phyloP scores from a whole-genome alignment of 1,140 invertebrate genomes.

The Zaprionus africanus region DNA sequence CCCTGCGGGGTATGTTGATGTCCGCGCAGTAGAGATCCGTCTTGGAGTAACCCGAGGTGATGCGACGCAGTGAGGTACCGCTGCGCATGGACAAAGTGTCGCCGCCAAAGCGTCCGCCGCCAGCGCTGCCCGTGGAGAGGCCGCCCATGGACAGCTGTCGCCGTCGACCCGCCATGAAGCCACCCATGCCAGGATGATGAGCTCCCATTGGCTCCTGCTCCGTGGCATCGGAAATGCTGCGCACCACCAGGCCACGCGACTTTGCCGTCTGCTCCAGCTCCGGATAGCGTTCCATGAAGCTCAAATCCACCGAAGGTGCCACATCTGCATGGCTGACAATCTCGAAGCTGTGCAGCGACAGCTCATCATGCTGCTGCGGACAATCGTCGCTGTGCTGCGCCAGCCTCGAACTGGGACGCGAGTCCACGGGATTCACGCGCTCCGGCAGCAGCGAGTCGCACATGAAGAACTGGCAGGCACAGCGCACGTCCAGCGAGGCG shows the following conservation, averaged over 20 bases:
- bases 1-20: slow-evolving; percentile 71
- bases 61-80: slow-evolving; percentile 72
- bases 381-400: slow-evolving; percentile 80
- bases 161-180: slow-evolving; percentile 49
- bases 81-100: slow-evolving; percentile 77
- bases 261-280: slow-evolving; percentile 77
- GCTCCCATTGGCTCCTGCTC: slow-evolving; percentile 51
- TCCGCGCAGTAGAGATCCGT: slow-evolving; percentile 76
- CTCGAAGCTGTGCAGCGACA: slow-evolving; percentile 70
- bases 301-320: slow-evolving; percentile 71
- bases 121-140: slow-evolving; percentile 68
- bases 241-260: slow-evolving; percentile 70
- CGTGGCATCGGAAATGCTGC: slow-evolving; percentile 77
- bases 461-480: slow-evolving; percentile 93
- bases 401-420: slow-evolving; percentile 85
- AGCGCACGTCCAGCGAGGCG: slow-evolving; percentile 90
- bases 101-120: slow-evolving; percentile 39
- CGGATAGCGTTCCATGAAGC: slow-evolving; percentile 78
- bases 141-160: slow-evolving; percentile 74
- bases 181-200: slow-evolving; percentile 18
- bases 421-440: slow-evolving; percentile 87
- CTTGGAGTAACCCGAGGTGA: slow-evolving; percentile 73
- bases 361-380: slow-evolving; percentile 55
- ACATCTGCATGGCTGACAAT: slow-evolving; percentile 70
- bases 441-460: slow-evolving; percentile 91